These are phyloP conservation scores for Sminthurinus aureus DNA, from an alignment of 2,888 invertebrate species.

Conservation along the genomic window DNA sequence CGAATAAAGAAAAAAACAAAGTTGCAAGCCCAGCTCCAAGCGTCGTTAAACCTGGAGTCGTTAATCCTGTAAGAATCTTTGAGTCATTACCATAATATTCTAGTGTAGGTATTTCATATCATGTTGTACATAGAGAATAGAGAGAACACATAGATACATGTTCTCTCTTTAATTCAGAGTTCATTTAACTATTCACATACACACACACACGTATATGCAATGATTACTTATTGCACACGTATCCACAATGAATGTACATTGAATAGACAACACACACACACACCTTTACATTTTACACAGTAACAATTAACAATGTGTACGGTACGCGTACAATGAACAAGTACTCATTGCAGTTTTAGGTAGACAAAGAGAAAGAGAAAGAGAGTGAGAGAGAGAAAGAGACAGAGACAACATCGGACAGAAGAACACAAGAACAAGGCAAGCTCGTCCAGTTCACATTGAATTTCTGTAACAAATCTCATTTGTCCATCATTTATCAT, in stretches of 20 bases:
- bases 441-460: too few species aligned
- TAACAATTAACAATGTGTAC: too few species aligned
- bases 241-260: background rate
- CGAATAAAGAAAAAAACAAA: background rate
- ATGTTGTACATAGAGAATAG: background rate
- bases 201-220: slow-evolving; percentile 20
- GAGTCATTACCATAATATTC: too few species aligned
- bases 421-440: too few species aligned
- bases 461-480: too few species aligned
- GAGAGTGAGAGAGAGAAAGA: too few species aligned
- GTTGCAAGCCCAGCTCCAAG: slow-evolving; percentile 13
- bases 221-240: background rate
- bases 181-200: slow-evolving; percentile 12
- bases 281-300: background rate
- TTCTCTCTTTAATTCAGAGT: background rate
- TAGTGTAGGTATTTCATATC: background rate
- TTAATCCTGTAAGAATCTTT: slow-evolving; percentile 39
- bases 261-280: background rate
- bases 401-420: too few species aligned
- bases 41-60: slow-evolving; percentile 43
- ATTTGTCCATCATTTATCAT: too few species aligned
- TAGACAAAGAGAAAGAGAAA: too few species aligned
- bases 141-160: background rate
- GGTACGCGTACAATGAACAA: too few species aligned
- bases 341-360: too few species aligned